Percentiles rank a stretch among this genome's conserved stretches.
Conservation (phyloP, 2,888 invertebrate species). For the Epistrophe eligans region DNA sequence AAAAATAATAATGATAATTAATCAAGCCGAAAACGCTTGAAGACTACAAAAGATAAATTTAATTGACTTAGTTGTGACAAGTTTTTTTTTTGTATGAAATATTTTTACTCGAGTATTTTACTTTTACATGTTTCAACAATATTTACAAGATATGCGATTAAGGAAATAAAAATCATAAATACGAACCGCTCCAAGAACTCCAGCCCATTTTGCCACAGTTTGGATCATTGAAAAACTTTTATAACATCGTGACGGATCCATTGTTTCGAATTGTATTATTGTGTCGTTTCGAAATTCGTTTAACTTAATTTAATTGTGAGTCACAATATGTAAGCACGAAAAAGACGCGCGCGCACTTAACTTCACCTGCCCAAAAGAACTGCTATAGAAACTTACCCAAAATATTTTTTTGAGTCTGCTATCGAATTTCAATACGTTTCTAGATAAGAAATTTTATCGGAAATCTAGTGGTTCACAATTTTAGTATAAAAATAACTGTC, state of each 20-base stretch:
- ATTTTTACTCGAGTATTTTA: not conserved
- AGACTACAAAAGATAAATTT: not conserved
- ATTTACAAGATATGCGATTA: not conserved
- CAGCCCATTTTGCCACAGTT: constrained; percentile 58
- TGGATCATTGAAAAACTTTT: constrained; percentile 63
- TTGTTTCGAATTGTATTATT: constrained; percentile 10
- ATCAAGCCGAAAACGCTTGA: not conserved
- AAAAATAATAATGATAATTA: not conserved
- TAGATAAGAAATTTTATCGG: constrained; percentile 48
- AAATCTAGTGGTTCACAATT: constrained; percentile 42
- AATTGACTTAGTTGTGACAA: not conserved
- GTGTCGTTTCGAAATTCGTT: constrained; percentile 20
- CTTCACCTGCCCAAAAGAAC: constrained; percentile 2
- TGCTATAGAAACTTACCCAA: not conserved
- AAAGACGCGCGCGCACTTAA: constrained; percentile 28
- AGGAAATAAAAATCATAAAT: not conserved
- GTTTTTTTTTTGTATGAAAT: not conserved
- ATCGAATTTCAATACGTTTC: constrained; percentile 30
- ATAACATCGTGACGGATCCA: constrained; percentile 40
- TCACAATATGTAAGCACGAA: constrained; percentile 14
- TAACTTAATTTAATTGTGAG: not conserved
- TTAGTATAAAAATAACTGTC: constrained; percentile 19
- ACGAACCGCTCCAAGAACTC: constrained; percentile 60
- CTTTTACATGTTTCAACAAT: constrained; percentile 15
- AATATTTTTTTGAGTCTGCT: constrained; percentile 24